These are phyloP conservation scores for Scarus forsteni DNA, from an alignment of 2,797 vertebrate species.

Conservation along the genomic window DNA sequence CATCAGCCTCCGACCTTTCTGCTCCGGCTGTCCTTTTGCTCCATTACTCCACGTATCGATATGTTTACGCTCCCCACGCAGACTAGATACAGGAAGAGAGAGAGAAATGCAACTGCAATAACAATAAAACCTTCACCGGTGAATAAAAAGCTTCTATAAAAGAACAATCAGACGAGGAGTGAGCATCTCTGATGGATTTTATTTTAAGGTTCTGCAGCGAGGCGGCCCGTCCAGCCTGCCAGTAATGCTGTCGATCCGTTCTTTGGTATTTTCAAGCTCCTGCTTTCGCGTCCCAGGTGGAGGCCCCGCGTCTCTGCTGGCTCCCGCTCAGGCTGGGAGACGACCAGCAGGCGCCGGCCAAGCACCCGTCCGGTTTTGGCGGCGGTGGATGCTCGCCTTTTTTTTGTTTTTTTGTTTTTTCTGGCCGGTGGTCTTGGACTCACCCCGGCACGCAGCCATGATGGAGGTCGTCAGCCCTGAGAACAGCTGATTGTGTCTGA, in stretches of 20 bases:
- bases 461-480: slow-evolving; percentile 9
- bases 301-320: slow-evolving; percentile 23
- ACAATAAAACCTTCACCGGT: slow-evolving; percentile 23
- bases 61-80: not conserved
- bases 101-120: slow-evolving; percentile 13
- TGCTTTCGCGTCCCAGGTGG: slow-evolving; percentile 13
- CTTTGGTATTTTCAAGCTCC: slow-evolving; percentile 39
- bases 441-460: not conserved
- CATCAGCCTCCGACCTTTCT: slow-evolving; percentile 9
- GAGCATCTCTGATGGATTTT: slow-evolving; percentile 13
- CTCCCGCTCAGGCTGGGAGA: slow-evolving; percentile 19
- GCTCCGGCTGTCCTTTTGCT: not conserved
- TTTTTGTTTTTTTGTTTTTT: not conserved
- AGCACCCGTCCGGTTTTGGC: slow-evolving; percentile 17
- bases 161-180: not conserved
- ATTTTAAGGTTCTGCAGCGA: slow-evolving; percentile 16
- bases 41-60: not conserved
- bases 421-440: slow-evolving; percentile 17
- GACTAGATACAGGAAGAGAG: not conserved
- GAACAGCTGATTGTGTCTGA: slow-evolving; percentile 11
- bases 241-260: slow-evolving; percentile 30
- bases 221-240: slow-evolving; percentile 24
- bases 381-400: slow-evolving; percentile 7
- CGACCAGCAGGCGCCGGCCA: slow-evolving; percentile 23
- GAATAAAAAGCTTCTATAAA: slow-evolving; percentile 12